Conservation (phyloP, 2,888 invertebrate species). For the Drosophila flavopinicola region DNA sequence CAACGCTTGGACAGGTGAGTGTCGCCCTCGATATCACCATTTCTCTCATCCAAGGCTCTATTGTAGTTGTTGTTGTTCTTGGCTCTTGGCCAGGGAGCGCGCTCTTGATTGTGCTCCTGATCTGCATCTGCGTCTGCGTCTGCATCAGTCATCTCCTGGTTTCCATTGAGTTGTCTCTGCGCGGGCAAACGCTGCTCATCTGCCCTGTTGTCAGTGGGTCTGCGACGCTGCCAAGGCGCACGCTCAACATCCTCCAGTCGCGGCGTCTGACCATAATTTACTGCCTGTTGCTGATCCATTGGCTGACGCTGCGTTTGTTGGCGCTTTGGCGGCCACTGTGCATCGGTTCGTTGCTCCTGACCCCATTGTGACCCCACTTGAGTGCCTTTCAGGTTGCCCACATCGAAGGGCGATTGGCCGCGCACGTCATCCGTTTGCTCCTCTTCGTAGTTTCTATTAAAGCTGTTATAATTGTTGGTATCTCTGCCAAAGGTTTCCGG, state of each 20-base stretch:
- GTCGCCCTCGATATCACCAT: conserved; percentile 13
- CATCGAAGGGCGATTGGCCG: conserved; percentile 31
- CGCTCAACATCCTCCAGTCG: conserved; percentile 81
- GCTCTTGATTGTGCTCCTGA: neutral
- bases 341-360: conserved; percentile 4
- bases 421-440: neutral
- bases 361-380: conserved; percentile 30
- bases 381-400: conserved; percentile 63
- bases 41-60: conserved; percentile 86
- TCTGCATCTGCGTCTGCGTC: neutral
- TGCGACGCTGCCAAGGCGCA: conserved; percentile 87
- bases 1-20: conserved; percentile 49
- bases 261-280: conserved; percentile 26
- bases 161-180: conserved; percentile 11
- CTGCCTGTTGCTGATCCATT: too few species aligned
- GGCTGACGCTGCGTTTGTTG: conserved; percentile 13
- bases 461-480: conserved; percentile 17
- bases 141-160: neutral
- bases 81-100: conserved; percentile 17
- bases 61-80: conserved; percentile 28
- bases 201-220: conserved; percentile 9
- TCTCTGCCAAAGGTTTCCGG: conserved; percentile 6
- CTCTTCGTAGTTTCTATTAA: conserved; percentile 29
- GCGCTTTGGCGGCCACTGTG: conserved; percentile 20
- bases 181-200: conserved; percentile 10